Evolutionary conservation across 2,888 invertebrate genomes (phyloP), one percentile per base, ranked within the genome.

Genomic region (Clepsis dumicolana): DNA sequence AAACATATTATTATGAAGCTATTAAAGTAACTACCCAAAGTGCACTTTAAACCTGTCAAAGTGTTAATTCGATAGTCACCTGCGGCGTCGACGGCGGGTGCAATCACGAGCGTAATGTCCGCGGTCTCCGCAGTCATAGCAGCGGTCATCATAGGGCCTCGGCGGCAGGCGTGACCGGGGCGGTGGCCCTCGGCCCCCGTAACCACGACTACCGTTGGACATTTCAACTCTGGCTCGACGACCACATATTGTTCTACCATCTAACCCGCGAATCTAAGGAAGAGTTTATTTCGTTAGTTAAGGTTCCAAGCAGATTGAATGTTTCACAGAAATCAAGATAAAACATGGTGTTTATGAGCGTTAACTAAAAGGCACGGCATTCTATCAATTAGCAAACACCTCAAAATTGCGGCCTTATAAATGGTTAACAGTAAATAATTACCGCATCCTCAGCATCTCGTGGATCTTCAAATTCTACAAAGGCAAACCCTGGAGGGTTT

Each of bases 21-120:
- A 12, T 14, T 18, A 16, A 12, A 56, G 56, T 35, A 5, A 10
- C 60, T 35, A 18, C 25, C 41, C 32, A 53, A 38, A 27, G 38
- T 61, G 53, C 60, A 53, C 53, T 18, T 54, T 1, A 7, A n/a
- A 25, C 10, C 18, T 50, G 8, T 25, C n/a, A 25, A 52, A 25
- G 14, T 35, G 14, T 21, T 48, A 64, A 65, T 71, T 70, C n/a
- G n/a, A 61, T 64, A 66, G 52, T 65, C 80, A 94, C 94, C 94
- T 93, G 87, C 94, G 90, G 87, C 95, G 95, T 74, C 96, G 94
- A 80, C 96, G 96, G 72, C 96, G 94, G 68, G 96, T 95, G 88
- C 98, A 98, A 86, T 98, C 98, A 75, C 98, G 95, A 62, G 98
- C 98, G 87, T 98, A 98, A 87, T 98, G 98, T 8, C 98, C 98